Base-by-base conservation (phyloP, 2,113 vertebrate species). In the Menura novaehollandiae region DNA sequence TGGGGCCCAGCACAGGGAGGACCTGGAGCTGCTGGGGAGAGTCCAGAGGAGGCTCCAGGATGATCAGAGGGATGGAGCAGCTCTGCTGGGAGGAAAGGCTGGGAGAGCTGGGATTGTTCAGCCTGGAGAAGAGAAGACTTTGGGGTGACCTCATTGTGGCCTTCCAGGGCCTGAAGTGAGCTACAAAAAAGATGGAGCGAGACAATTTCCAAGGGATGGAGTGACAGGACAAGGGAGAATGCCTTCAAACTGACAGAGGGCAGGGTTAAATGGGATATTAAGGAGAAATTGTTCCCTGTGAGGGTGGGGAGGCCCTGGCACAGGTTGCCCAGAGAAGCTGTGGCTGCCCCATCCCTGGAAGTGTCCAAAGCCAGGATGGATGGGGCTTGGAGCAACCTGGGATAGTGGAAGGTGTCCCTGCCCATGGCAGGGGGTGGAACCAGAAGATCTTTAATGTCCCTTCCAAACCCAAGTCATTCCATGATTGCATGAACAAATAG, bases 371-470 rank as follows among this genome's bases (percentile, higher is more conserved):
- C 35, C 76, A 81, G 68, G 37, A 0, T 80, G 59, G 76, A 19
- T 4, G 8, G 35, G 43, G 18, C 18, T 64, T 10, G 39, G 60
- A 89, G 44, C 68, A 28, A 5, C 28, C 28, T 67, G 69, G 62
- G 11, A 7, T 7, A 33, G 13, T 67, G 69, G 39, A 0, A 82
- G 23, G 23, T 39, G 86, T 60, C 53, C 46, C 60, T 81, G 52
- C 27, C 39, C 59, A 24, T 8, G 37, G 51, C 32, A 56, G 17
- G 49, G n/a, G 30, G 4, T 39, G 60, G 52, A 1, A 15, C 3
- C 15, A 7, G 33, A 2, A 47, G 62, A 0, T 0, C 0, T 47
- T 47, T 41, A 9, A 68, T 11, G n/a, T 26, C 14, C 20, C 2
- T 47, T 76, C 43, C n/a, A 60, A 75, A 35, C 14, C 14, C 30